A percentile compares a stretch with the other conserved stretches of the same genome.
Conservation (phyloP, 2,888 invertebrate genomes). For the Aphelenchoides bicaudatus region DNA sequence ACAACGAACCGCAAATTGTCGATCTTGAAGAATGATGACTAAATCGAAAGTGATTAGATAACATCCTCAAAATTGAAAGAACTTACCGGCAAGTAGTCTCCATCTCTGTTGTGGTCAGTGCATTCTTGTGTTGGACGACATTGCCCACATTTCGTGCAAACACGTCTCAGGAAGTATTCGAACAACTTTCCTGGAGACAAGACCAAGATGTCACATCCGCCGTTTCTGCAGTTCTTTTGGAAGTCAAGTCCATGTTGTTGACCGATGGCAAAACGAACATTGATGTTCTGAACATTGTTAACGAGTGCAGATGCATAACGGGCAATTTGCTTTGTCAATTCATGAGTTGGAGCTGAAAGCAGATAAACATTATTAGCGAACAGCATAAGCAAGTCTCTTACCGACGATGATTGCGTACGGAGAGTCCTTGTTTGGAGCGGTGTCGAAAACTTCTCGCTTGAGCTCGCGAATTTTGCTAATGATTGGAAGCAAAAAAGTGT, state of each 20-base stretch:
- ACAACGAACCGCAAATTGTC: background rate
- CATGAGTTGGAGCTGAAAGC: no score
- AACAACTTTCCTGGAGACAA: background rate
- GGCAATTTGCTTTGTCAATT: constrained; percentile 7
- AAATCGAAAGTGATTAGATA: background rate
- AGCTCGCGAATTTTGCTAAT: constrained; percentile 1
- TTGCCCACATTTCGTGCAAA: no score
- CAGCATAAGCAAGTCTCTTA: no score
- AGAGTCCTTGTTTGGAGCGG: background rate
- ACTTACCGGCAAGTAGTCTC: no score
- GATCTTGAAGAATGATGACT: background rate
- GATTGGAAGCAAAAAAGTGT: constrained; percentile 4
- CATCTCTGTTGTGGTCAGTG: no score
- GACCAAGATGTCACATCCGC: constrained; percentile 2
- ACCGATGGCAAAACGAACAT: background rate
- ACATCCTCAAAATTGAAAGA: no score
- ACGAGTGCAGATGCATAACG: background rate
- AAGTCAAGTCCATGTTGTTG: background rate
- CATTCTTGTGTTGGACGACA: no score
- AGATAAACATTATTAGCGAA: no score
- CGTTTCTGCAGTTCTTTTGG: background rate
- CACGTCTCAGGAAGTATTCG: constrained; percentile 5
- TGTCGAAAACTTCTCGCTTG: background rate
- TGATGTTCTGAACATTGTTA: background rate
- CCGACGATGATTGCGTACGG: constrained; percentile 9